phyloP scores from a whole-genome alignment of 2,797 vertebrate genomes.

The Spinibarbus caldwelli region DNA sequence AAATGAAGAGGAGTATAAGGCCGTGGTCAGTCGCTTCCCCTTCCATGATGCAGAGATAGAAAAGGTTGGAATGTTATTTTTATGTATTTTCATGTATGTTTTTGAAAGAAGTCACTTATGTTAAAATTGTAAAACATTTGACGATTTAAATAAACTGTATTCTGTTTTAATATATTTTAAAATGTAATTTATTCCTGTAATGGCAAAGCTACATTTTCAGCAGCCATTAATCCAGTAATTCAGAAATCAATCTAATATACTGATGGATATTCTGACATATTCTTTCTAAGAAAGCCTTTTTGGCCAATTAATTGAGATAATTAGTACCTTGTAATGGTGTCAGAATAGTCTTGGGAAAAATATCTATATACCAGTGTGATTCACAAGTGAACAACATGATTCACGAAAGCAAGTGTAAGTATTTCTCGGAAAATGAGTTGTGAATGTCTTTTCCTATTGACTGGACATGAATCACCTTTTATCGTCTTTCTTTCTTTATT shows the following conservation, averaged over 20 bases:
- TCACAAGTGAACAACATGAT: not conserved
- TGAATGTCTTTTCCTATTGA: conserved; percentile 30
- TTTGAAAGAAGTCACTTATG: not conserved
- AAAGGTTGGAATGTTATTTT: conserved; percentile 77
- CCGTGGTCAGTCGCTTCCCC: conserved; percentile 91
- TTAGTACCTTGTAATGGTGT: not conserved
- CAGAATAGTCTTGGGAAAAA: not conserved
- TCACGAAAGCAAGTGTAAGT: not conserved
- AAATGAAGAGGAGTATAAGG: conserved; percentile 93
- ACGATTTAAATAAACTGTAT: not conserved
- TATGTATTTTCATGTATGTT: not conserved
- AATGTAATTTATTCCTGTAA: not conserved
- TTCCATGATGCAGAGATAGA: conserved; percentile 95
- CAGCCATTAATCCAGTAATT: not conserved
- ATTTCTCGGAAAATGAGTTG: not conserved
- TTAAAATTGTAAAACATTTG: not conserved
- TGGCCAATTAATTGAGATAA: not conserved
- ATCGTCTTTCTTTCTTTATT: conserved; percentile 55
- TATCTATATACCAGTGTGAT: not conserved
- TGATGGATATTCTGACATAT: not conserved
- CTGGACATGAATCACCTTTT: conserved; percentile 40
- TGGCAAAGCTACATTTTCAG: not conserved
- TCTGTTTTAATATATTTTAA: not conserved
- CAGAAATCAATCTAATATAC: not conserved
- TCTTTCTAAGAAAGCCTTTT: not conserved